phyloP scores from a whole-genome alignment of 35 echinoderm and acorn worm species.

The Ophiothrix spiculata region DNA sequence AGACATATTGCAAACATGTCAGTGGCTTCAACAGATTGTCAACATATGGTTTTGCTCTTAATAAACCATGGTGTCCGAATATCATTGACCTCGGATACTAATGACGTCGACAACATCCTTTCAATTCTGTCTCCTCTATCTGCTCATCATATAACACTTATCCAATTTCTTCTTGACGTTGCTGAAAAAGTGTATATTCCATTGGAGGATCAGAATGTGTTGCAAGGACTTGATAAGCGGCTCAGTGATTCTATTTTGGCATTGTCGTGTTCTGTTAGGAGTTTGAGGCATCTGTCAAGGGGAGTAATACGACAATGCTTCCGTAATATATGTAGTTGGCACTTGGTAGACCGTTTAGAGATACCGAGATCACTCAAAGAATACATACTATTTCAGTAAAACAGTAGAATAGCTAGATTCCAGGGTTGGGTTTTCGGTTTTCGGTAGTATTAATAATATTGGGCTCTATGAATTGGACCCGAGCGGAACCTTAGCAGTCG shows the following conservation, averaged over 20 bases:
- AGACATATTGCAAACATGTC: slow-evolving; percentile 2
- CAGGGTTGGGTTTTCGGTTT: no score
- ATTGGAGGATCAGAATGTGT: neutral
- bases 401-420: no score
- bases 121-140: neutral
- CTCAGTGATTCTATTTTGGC: neutral
- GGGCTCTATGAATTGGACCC: no score
- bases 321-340: neutral
- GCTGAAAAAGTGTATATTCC: neutral
- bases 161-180: neutral
- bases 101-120: neutral
- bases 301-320: neutral
- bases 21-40: neutral
- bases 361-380: neutral
- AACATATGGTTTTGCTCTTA: neutral
- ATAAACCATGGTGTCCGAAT: neutral
- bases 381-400: neutral
- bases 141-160: neutral
- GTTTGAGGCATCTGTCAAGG: neutral
- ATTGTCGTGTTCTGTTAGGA: neutral
- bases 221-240: neutral
- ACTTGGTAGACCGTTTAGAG: neutral
- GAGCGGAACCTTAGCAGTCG: no score
- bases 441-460: no score
- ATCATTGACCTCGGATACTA: neutral